These are phyloP conservation scores for Apodemia mormo DNA, from an alignment of 2,888 invertebrate species.

Conservation along the genomic window DNA sequence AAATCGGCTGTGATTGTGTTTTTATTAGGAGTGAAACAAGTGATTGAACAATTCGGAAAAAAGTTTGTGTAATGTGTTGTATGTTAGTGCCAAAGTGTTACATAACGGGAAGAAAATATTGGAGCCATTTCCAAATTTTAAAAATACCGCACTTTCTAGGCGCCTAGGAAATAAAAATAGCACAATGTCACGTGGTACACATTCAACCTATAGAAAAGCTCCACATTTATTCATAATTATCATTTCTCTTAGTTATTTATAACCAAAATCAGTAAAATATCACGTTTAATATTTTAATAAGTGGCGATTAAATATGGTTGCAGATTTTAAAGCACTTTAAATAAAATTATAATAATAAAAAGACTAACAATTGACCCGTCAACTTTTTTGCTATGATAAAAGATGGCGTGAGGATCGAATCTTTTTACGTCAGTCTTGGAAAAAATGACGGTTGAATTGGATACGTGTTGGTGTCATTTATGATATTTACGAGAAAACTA, in stretches of 20 bases:
- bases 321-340: slow-evolving; percentile 1
- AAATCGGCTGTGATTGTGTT: slow-evolving; percentile 61
- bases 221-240: slow-evolving; percentile 70
- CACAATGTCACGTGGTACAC: slow-evolving; percentile 75
- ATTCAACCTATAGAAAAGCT: slow-evolving; percentile 74
- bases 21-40: slow-evolving; percentile 60
- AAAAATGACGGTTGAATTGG: slow-evolving; percentile 80
- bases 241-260: slow-evolving; percentile 44
- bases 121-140: slow-evolving; percentile 68
- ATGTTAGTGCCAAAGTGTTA: slow-evolving; percentile 76
- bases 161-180: slow-evolving; percentile 77
- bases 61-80: slow-evolving; percentile 50
- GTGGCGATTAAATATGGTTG: background rate
- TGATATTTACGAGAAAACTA: slow-evolving; percentile 81
- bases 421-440: slow-evolving; percentile 71
- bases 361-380: slow-evolving; percentile 44
- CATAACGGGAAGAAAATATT: slow-evolving; percentile 64
- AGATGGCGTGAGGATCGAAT: slow-evolving; percentile 65
- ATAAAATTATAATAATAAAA: slow-evolving; percentile 35
- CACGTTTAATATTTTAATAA: background rate
- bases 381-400: slow-evolving; percentile 37
- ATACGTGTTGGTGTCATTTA: slow-evolving; percentile 81
- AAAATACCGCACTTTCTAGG: slow-evolving; percentile 82
- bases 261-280: background rate
- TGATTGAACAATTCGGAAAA: slow-evolving; percentile 51